A percentile compares a stretch with the other conserved stretches of the same genome.
These are phyloP conservation scores for Drosophila colorata DNA, from an alignment of 2,888 invertebrate species.

Conservation along the genomic window DNA sequence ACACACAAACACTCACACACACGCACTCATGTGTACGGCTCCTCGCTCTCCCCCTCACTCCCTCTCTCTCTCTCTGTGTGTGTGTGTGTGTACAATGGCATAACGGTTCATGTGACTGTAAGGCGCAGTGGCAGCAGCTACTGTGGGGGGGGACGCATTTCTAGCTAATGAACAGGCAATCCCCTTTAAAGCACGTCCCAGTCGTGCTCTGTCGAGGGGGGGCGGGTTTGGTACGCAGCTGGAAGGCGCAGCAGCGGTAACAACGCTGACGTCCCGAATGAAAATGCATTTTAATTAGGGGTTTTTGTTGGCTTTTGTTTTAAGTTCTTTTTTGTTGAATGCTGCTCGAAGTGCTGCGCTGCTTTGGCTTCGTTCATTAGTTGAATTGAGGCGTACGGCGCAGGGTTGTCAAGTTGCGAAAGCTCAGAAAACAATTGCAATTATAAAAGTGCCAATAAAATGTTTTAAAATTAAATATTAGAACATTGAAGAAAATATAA, in stretches of 20 bases:
- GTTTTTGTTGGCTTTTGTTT: slow-evolving; percentile 80
- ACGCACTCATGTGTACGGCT: slow-evolving; percentile 32
- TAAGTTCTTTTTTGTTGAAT: slow-evolving; percentile 58
- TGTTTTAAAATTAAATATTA: too few species aligned
- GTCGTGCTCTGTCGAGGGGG: slow-evolving; percentile 4
- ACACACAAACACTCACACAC: slow-evolving; percentile 55
- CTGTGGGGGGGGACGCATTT: slow-evolving; percentile 30
- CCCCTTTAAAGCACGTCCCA: slow-evolving; percentile 46
- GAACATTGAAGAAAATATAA: too few species aligned
- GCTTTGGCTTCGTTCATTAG: slow-evolving; percentile 71
- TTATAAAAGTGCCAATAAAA: too few species aligned
- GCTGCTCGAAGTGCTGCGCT: slow-evolving; percentile 50
- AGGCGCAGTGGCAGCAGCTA: slow-evolving; percentile 58
- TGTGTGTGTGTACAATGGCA: slow-evolving; percentile 62
- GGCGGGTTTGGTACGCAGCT: too few species aligned
- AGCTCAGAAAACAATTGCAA: neutral
- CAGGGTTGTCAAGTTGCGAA: slow-evolving; percentile 55
- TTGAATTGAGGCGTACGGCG: slow-evolving; percentile 48
- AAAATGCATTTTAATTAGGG: slow-evolving; percentile 84
- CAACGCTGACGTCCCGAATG: slow-evolving; percentile 76
- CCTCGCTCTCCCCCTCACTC: slow-evolving; percentile 9
- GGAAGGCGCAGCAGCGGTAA: slow-evolving; percentile 30
- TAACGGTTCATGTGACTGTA: slow-evolving; percentile 72
- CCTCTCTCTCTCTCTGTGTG: slow-evolving; percentile 13
- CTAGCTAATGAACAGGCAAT: slow-evolving; percentile 49